These are phyloP conservation scores for Myopa testacea DNA, from an alignment of 2,888 invertebrate species.

Conservation along the genomic window DNA sequence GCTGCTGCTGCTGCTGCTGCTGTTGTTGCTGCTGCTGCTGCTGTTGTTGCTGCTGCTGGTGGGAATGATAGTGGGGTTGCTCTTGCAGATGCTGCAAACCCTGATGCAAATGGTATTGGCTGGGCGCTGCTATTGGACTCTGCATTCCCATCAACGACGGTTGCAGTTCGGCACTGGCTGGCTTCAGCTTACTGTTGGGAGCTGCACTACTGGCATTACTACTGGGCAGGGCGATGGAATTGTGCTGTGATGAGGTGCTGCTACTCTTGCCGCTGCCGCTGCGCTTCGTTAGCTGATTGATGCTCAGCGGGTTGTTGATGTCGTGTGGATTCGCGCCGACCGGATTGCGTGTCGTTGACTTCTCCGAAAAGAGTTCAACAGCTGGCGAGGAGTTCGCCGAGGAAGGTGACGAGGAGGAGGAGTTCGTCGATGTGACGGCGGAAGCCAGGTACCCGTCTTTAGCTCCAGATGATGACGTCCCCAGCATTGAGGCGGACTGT, in stretches of 20 bases:
- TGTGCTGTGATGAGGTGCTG: constrained; percentile 35
- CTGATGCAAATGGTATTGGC: constrained; percentile 27
- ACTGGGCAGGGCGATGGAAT: constrained; percentile 3
- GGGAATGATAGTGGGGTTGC: constrained; percentile 42
- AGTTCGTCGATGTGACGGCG: constrained; percentile 39
- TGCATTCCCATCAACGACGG: constrained; percentile 1
- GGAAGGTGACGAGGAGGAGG: constrained; percentile 37
- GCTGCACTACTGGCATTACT: constrained; percentile 42
- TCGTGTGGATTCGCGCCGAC: constrained; percentile 93
- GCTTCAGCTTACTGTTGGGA: constrained; percentile 4
- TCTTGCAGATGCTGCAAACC: constrained; percentile 40
- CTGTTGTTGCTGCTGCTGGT: constrained; percentile 38
- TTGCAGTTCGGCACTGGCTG: not conserved
- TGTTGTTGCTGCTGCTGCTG: constrained; percentile 35
- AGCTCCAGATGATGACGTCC: constrained; percentile 40
- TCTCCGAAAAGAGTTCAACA: constrained; percentile 64
- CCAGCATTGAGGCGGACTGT: not conserved
- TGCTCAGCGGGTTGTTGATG: constrained; percentile 91
- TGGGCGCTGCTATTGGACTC: constrained; percentile 33
- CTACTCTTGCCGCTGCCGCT: constrained; percentile 46
- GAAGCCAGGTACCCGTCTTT: constrained; percentile 50
- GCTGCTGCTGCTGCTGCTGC: constrained; percentile 40
- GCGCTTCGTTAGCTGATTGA: constrained; percentile 86
- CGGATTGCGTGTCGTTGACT: constrained; percentile 74
- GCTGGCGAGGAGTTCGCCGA: constrained; percentile 49